Base-by-base conservation (phyloP, 2,888 invertebrate genomes). In the Melieria picta region DNA sequence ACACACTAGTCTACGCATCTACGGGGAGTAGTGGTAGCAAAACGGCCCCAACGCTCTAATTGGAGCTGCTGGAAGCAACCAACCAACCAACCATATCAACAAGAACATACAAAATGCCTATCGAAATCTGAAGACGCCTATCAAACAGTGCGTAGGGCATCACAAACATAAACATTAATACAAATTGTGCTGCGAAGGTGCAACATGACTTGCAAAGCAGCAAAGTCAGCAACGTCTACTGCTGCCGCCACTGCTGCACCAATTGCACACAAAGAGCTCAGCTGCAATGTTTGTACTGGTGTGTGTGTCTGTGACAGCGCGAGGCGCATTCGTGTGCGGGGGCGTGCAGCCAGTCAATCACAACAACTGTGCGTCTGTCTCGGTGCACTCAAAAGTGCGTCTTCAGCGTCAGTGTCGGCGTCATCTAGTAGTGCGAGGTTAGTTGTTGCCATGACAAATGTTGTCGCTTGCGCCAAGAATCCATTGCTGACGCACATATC, bases 381-480 rank as follows among this genome's bases (percentile, higher is more conserved):
- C 30, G 30, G 30, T 30, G 60, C 16, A 45, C 16, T 30, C 30
- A 30, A 30, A 30, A 30, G 30, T 30, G 30, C 30, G 30, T 30
- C 30, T 30, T 30, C 2, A 30, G 30, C 30, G 30, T 30, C 30
- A 30, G 30, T 13, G 50, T 48, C 10, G 16, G 11, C 60, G 50
- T n/a, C 45, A 50, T 60, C 13, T 45, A 67, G 61, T 60, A 67
- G 67, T 67, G 67, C 60, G 67, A 30, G 30, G 30, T 67, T 60
- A 67, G 67, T 60, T 67, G 60, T 60, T 11, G 60, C 30, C 60
- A 67, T 67, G 60, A 60, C 60, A 60, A 60, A 67, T 67, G 50
- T 60, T 67, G 52, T 50, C 43, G 60, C 45, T 60, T 13, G 5
- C 42, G 43, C 58, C 11, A 10, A 43, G 58, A 16, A 58, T 66